Percentiles rank a stretch among this genome's conserved stretches.
phyloP scores from a whole-genome alignment of 2,113 vertebrate genomes.

The Todiramphus chloris region DNA sequence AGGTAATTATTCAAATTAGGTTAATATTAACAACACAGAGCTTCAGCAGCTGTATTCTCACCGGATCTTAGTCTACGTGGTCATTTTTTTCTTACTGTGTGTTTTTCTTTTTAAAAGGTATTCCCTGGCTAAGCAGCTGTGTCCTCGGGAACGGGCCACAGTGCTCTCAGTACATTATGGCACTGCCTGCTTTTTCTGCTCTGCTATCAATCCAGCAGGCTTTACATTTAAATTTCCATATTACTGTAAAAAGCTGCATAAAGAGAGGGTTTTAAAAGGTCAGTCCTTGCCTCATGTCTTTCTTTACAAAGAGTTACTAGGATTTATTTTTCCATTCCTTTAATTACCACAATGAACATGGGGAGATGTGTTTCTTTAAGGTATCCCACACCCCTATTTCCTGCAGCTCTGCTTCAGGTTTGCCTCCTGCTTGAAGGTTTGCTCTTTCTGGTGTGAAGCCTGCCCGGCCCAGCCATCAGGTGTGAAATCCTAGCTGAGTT shows the following conservation, averaged over 20 bases:
- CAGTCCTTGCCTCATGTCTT: background rate
- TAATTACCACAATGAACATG: background rate
- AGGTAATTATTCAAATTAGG: background rate
- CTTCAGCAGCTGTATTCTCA: background rate
- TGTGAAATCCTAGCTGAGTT: background rate
- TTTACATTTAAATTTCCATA: background rate
- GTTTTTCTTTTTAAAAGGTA: background rate
- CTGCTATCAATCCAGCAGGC: background rate
- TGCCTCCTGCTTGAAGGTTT: background rate
- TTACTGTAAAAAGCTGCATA: background rate
- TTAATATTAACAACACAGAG: background rate
- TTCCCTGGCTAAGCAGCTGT: background rate
- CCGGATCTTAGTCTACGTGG: background rate
- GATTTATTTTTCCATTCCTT: background rate
- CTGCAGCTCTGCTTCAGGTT: background rate
- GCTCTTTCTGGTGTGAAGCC: background rate
- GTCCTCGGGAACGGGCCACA: background rate
- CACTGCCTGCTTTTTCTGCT: background rate
- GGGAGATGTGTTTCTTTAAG: rapidly evolving
- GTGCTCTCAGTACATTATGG: rapidly evolving
- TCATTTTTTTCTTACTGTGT: background rate
- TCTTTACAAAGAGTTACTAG: background rate
- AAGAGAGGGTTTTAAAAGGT: background rate
- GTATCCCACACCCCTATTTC: background rate
- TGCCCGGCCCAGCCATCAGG: background rate